phyloP scores from a whole-genome alignment of 2,888 invertebrate genomes.

The Phyto melanocephala region DNA sequence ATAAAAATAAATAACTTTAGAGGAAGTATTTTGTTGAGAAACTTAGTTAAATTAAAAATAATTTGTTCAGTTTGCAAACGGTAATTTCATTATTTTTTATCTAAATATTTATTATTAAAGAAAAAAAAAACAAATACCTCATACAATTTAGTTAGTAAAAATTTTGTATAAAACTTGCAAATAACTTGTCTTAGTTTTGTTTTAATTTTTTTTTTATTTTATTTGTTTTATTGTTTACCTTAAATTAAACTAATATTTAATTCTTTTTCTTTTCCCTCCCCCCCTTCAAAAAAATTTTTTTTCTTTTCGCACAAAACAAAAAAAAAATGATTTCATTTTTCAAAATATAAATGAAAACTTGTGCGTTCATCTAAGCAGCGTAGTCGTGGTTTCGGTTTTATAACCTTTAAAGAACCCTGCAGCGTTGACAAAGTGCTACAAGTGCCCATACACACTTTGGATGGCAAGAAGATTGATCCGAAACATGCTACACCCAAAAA shows the following conservation, averaged over 20 bases:
- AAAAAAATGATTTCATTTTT: neutral
- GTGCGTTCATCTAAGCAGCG: slow-evolving; percentile 81
- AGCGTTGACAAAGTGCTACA: slow-evolving; percentile 95
- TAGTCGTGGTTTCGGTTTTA: slow-evolving; percentile 95
- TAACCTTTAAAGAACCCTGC: slow-evolving; percentile 93
- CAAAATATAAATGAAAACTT: neutral
- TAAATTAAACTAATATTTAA: slow-evolving; percentile 36
- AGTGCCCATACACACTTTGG: slow-evolving; percentile 92
- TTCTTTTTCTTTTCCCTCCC: slow-evolving; percentile 19
- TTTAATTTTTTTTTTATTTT: slow-evolving; percentile 1
- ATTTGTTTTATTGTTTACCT: no score
- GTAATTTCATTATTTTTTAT: slow-evolving; percentile 32
- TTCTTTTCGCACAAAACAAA: slow-evolving; percentile 9
- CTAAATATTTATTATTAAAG: slow-evolving; percentile 37
- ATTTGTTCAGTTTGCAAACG: slow-evolving; percentile 48
- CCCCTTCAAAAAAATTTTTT: neutral
- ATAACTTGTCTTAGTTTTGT: slow-evolving; percentile 30
- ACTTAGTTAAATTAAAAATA: slow-evolving; percentile 38
- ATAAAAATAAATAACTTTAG: slow-evolving; percentile 53
- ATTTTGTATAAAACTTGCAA: slow-evolving; percentile 26
- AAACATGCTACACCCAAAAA: slow-evolving; percentile 96
- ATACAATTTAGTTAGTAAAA: slow-evolving; percentile 43
- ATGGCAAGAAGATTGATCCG: slow-evolving; percentile 96
- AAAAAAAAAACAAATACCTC: no score
- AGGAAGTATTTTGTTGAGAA: slow-evolving; percentile 54